Conservation (phyloP, 2,113 vertebrate species). For the Cranoglanis bouderius region DNA sequence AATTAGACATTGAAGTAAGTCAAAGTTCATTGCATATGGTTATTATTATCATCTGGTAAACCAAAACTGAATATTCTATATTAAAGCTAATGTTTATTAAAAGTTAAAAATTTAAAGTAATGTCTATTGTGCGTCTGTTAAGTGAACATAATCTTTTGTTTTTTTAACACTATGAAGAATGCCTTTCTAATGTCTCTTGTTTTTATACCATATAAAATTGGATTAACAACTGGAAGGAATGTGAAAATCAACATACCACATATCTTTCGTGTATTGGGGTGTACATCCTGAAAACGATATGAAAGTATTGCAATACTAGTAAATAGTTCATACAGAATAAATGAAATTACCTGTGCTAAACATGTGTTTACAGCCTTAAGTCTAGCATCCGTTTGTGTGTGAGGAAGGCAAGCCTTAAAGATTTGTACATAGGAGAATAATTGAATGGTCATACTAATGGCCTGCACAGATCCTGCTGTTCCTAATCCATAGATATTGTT, state of each 20-base stretch:
- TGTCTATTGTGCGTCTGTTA: not conserved
- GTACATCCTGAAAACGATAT: slow-evolving; percentile 40
- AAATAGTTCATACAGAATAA: slow-evolving; percentile 40
- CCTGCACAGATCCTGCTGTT: slow-evolving; percentile 48
- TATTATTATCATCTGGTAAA: too few relatives aligned
- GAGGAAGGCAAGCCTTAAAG: slow-evolving; percentile 39
- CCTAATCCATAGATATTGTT: slow-evolving; percentile 55
- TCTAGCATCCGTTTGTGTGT: slow-evolving; percentile 45
- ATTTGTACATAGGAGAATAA: slow-evolving; percentile 53
- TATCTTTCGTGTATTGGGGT: slow-evolving; percentile 30
- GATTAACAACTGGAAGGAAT: slow-evolving; percentile 46
- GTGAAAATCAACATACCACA: slow-evolving; percentile 41
- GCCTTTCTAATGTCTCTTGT: slow-evolving; percentile 44
- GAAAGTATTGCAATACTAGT: slow-evolving; percentile 15
- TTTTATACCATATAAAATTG: slow-evolving; percentile 54
- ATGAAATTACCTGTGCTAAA: too few relatives aligned
- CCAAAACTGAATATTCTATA: too few relatives aligned
- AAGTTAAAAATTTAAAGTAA: too few relatives aligned
- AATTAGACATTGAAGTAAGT: too few relatives aligned
- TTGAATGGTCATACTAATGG: slow-evolving; percentile 31
- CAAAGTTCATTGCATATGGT: too few relatives aligned
- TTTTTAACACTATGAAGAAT: slow-evolving; percentile 32
- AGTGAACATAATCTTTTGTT: slow-evolving; percentile 37
- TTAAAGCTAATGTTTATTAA: too few relatives aligned
- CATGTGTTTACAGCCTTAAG: slow-evolving; percentile 53